Percentiles rank a stretch among this genome's conserved stretches.
Conservation (phyloP, 2,113 vertebrate genomes). For the Heliornis fulica region DNA sequence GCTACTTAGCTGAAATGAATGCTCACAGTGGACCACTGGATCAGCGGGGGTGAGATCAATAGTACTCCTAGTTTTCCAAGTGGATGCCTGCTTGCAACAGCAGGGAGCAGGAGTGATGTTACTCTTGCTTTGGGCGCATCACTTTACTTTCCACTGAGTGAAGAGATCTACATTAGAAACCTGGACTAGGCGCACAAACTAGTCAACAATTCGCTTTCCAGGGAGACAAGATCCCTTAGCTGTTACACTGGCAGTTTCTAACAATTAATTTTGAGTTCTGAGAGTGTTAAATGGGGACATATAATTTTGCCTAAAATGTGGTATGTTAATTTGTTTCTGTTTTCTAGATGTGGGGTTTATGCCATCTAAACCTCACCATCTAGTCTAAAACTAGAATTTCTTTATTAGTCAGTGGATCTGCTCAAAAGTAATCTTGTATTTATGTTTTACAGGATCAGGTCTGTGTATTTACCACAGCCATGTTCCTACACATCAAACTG, state of each 20-base stretch:
- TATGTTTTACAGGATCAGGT: not conserved
- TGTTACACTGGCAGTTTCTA: not conserved
- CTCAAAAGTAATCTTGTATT: not conserved
- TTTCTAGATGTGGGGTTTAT: not conserved
- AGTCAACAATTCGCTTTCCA: not conserved
- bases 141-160: not conserved
- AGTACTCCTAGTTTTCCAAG: constrained; percentile 50
- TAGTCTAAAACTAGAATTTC: not conserved
- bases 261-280: not conserved
- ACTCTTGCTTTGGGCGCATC: constrained; percentile 37
- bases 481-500: not conserved
- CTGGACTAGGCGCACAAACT: not conserved
- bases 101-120: constrained; percentile 3
- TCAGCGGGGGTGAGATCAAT: constrained; percentile 49
- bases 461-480: not conserved
- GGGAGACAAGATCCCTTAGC: not conserved
- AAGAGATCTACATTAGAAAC: not conserved
- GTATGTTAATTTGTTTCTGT: not conserved
- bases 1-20: constrained; percentile 58
- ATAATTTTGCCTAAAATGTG: not conserved
- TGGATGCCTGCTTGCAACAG: constrained; percentile 29
- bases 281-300: not conserved
- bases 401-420: not conserved
- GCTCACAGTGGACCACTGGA: constrained; percentile 50
- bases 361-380: not conserved